Evolutionary conservation across 2,797 vertebrate species (phyloP), one percentile per base, ranked within the genome.

Genomic region (Platalea minor): DNA sequence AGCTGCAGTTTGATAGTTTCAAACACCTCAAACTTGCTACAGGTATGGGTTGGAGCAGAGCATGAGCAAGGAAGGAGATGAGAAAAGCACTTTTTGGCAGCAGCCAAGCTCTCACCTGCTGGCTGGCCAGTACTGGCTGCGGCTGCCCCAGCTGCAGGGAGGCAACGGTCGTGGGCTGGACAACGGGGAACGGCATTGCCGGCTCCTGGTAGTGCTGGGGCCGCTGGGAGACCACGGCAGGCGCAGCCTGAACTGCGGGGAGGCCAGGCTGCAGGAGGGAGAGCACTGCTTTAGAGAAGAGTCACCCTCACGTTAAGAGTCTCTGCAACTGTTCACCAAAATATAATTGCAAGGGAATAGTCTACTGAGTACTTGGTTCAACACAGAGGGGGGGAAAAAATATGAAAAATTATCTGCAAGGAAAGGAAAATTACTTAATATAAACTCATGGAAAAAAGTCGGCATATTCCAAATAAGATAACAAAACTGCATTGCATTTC

Each of bases 191-290:
- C 1, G 95, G 96, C 96, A 98, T 91, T 2, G 75, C 86, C 0
- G 98, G 95, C 61, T 98, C 98, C 74, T 98, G 98, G 95, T 97
- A 98, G 96, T 96, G 98, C 94, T 96, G 98, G 70, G 85, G 97
- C 63, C 94, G 85, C 45, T 72, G 96, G 60, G 98, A 56, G 37
- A 91, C 83, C 85, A 96, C 95, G 1, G 97, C 21, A 16, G 97
- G 81, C 0, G 96, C 80, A 5, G 94, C 51, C 2, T 96, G 97
- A 82, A 96, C 92, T 23, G 96, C 24, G 0, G 95, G 96, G 69
- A 98, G 97, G 35, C 97, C 97, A 39, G 98, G 97, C 98, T 98
- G 96, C 7, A 13, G 91, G 43, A 46, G 69, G 64, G 48, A 94
- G 50, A 54, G 69, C 31, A 51, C 4, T 1, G 33, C 3, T 13